Percentiles rank a stretch among this genome's conserved stretches.
phyloP scores from a whole-genome alignment of 2,888 invertebrate species.

The Eupithecia vulgata region DNA sequence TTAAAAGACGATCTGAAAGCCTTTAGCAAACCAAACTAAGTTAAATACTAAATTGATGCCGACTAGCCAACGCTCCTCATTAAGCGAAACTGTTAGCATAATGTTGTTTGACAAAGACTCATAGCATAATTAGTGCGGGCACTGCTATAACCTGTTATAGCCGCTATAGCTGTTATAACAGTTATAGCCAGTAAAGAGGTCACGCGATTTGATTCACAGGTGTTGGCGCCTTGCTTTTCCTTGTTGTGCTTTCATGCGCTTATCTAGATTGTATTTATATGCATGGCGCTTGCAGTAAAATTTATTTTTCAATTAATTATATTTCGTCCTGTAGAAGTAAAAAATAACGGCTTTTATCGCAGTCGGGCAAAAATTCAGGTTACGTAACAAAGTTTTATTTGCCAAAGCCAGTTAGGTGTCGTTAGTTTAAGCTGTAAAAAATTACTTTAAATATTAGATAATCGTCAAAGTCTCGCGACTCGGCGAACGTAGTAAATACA shows the following conservation, averaged over 20 bases:
- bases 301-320: not conserved
- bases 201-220: constrained; percentile 26
- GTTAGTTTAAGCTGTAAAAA: not conserved
- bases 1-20: not conserved
- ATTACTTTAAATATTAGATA: not conserved
- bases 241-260: constrained; percentile 5
- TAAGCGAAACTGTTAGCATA: constrained; percentile 16
- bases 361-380: not conserved
- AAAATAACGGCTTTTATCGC: not conserved
- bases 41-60: not conserved
- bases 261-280: not conserved
- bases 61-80: not conserved
- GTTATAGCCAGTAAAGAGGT: constrained; percentile 14
- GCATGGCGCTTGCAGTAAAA: not conserved
- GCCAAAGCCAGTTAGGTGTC: not conserved
- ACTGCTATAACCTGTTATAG: constrained; percentile 16
- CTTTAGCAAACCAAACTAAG: not conserved
- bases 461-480: too few relatives aligned
- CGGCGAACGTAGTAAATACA: too few relatives aligned
- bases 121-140: constrained; percentile 28
- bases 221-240: constrained; percentile 3
- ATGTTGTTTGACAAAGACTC: constrained; percentile 28
- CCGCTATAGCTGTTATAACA: not conserved
- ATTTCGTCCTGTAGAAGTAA: not conserved
- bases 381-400: too few relatives aligned